These are phyloP conservation scores for Drosophila nannoptera DNA, from an alignment of 1,140 invertebrate species.

Conservation along the genomic window DNA sequence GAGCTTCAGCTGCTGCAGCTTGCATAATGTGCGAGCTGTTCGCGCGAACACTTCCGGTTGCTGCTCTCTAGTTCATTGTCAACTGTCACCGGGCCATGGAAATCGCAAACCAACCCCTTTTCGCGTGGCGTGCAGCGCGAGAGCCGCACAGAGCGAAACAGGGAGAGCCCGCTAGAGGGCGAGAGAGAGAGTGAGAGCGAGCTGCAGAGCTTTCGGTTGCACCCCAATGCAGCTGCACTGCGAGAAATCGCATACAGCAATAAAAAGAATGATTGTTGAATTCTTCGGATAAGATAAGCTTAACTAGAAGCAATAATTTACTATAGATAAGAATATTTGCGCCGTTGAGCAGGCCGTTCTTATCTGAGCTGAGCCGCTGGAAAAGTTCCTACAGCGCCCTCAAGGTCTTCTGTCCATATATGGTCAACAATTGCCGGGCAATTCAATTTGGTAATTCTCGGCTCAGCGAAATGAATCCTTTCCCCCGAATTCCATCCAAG, in stretches of 20 bases:
- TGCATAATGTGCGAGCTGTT: slow-evolving; percentile 55
- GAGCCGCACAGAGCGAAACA: not conserved
- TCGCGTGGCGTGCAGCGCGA: slow-evolving; percentile 9
- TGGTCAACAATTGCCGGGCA: not conserved
- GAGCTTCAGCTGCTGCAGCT: slow-evolving; percentile 37
- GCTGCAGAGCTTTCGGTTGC: slow-evolving; percentile 15
- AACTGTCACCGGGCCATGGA: slow-evolving; percentile 56
- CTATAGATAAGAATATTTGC: not conserved
- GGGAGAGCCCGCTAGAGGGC: slow-evolving; percentile 5
- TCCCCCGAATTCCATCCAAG: not conserved
- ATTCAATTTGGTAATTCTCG: not conserved
- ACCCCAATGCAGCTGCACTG: slow-evolving; percentile 27
- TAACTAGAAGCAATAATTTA: not conserved
- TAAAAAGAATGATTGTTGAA: not conserved
- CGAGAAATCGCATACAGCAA: not conserved
- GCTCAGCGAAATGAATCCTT: not conserved
- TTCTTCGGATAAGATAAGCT: slow-evolving; percentile 9
- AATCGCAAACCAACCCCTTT: slow-evolving; percentile 22
- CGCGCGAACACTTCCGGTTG: slow-evolving; percentile 59
- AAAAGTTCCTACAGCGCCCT: not conserved
- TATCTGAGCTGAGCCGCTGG: not conserved
- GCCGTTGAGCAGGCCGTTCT: not conserved
- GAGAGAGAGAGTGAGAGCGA: slow-evolving; percentile 5
- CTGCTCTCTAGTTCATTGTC: slow-evolving; percentile 68
- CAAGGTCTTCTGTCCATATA: not conserved